Base-by-base conservation (phyloP, 2,888 invertebrate genomes). In the Hecatera dysodea region DNA sequence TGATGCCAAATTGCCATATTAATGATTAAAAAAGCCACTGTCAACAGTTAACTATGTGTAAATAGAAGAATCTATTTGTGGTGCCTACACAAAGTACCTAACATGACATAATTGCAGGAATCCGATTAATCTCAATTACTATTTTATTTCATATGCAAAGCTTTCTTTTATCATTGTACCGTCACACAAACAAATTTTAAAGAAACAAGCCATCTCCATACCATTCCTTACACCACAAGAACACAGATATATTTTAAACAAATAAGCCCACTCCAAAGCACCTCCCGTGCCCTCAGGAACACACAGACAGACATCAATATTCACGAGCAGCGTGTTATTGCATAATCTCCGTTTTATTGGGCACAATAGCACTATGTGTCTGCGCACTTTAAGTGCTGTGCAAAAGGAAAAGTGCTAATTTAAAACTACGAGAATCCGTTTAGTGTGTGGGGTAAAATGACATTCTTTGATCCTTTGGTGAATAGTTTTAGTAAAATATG, bases 301-400 rank as follows among this genome's bases (percentile, higher is more conserved):
- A 84, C 82, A 85, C 84, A 85, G 67, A 80, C 84, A 78, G 71
- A 64, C 72, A 87, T 87, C 82, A 84, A 88, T 88, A 88, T 88
- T 87, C 86, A 87, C 70, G 61, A 81, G 76, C 72, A 59, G 66
- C 88, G 87, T 88, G 88, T 83, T 87, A 87, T 86, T 86, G 88
- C 88, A 88, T 88, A 88, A 88, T 86, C 81, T 81, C 33, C 56
- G 78, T 87, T 86, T 84, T 86, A 87, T 87, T 87, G 75, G 76
- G 81, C 62, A 85, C 87, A 86, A 84, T 75, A 67, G 67, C 70
- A 74, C 77, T 81, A 83, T 79, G 85, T 79, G 84, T 68, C 9
- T 53, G 79, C 72, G 84, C 84, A 83, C 81, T 77, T 69, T 66
- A 57, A 56, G 71, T 22, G 48, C 53, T 57, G 12, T 52, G 63